Percentiles rank a stretch among this genome's conserved stretches.
Conservation (phyloP, 53 echinoderm and acorn worm genomes). For the Luidia sarsii region DNA sequence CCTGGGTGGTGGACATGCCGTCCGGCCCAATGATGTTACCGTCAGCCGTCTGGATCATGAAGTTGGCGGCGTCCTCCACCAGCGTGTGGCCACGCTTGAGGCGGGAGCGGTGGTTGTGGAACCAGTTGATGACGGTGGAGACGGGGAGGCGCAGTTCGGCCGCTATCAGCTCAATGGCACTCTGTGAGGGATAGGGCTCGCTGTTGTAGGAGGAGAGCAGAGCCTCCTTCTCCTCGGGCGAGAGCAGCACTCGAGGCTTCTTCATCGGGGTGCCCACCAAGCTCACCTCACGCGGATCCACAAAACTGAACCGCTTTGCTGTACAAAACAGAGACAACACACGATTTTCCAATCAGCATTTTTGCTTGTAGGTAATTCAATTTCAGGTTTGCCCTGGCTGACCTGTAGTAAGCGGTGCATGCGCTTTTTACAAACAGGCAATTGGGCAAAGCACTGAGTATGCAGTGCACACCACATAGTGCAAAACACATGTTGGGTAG, state of each 20-base stretch:
- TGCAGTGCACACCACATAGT: too few relatives aligned
- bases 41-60: slow-evolving; percentile 65
- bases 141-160: slow-evolving; percentile 77
- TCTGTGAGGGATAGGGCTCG: slow-evolving; percentile 93
- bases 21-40: slow-evolving; percentile 49
- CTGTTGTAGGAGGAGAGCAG: slow-evolving; percentile 75
- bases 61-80: slow-evolving; percentile 57
- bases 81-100: slow-evolving; percentile 76
- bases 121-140: slow-evolving; percentile 98
- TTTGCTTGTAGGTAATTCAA: too few relatives aligned
- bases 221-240: slow-evolving; percentile 89
- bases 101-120: slow-evolving; percentile 96
- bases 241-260: slow-evolving; percentile 83
- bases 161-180: slow-evolving; percentile 85
- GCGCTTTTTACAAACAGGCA: too few relatives aligned
- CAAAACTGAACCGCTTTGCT: slow-evolving; percentile 82
- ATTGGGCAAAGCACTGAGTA: too few relatives aligned
- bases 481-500: too few relatives aligned
- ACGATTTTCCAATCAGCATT: too few relatives aligned
- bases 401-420: too few relatives aligned
- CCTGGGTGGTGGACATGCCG: slow-evolving; percentile 18
- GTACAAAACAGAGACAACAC: slow-evolving; percentile 27
- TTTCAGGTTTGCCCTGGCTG: too few relatives aligned
- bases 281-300: slow-evolving; percentile 42
- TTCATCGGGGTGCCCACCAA: slow-evolving; percentile 73